These are phyloP conservation scores for Tholera decimalis DNA, from an alignment of 2,888 invertebrate species.

Conservation along the genomic window DNA sequence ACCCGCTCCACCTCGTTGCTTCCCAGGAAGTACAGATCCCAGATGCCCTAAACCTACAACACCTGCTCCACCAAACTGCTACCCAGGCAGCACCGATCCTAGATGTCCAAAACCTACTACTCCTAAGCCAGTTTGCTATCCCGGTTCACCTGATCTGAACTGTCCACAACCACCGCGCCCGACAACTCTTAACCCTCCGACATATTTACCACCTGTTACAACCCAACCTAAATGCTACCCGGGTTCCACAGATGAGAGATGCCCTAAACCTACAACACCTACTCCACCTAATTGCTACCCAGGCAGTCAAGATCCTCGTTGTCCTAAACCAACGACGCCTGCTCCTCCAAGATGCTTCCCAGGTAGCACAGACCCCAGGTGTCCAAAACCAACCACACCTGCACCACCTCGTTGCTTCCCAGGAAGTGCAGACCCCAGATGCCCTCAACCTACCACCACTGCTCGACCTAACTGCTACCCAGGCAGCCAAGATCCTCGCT, in stretches of 20 bases:
- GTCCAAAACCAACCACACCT: slow-evolving; percentile 63
- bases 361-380: slow-evolving; percentile 57
- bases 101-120: slow-evolving; percentile 20
- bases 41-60: slow-evolving; percentile 10
- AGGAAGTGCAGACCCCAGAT: slow-evolving; percentile 60
- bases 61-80: slow-evolving; percentile 53
- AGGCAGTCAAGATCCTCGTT: slow-evolving; percentile 64
- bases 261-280: slow-evolving; percentile 49
- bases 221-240: slow-evolving; percentile 56
- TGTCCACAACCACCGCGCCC: slow-evolving; percentile 76
- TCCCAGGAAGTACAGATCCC: slow-evolving; percentile 67
- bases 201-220: slow-evolving; percentile 68
- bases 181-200: slow-evolving; percentile 71
- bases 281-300: not conserved
- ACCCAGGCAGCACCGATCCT: slow-evolving; percentile 67
- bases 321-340: slow-evolving; percentile 70
- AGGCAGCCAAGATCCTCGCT: slow-evolving; percentile 76
- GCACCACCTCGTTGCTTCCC: slow-evolving; percentile 69
- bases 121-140: slow-evolving; percentile 58
- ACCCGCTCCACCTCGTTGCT: slow-evolving; percentile 55
- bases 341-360: slow-evolving; percentile 60
- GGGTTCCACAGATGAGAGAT: slow-evolving; percentile 66
- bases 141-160: slow-evolving; percentile 77
- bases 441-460: slow-evolving; percentile 69
- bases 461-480: slow-evolving; percentile 70